Conservation (phyloP, 2,113 vertebrate genomes). For the Charina bottae region DNA sequence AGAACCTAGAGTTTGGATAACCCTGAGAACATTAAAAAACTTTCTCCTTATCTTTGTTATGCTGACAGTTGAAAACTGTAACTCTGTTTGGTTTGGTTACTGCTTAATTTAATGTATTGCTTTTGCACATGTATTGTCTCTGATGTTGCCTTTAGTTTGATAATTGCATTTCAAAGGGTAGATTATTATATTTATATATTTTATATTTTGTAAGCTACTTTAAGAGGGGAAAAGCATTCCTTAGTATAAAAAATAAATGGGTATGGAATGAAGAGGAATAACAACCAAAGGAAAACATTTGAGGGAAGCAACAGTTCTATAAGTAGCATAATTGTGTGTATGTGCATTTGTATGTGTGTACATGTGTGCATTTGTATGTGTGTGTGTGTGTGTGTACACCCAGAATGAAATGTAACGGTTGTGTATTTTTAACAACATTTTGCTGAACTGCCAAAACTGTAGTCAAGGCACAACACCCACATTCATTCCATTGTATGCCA, state of each 20-base stretch:
- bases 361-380: background rate
- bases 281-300: background rate
- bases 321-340: background rate
- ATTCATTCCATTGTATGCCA: conserved; percentile 15
- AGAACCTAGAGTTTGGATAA: background rate
- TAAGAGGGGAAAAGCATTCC: background rate
- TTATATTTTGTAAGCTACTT: background rate
- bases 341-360: background rate
- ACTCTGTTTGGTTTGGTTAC: background rate
- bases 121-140: background rate
- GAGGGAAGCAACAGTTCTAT: background rate
- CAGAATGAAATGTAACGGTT: background rate
- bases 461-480: conserved; percentile 44
- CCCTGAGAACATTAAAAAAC: background rate
- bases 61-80: background rate
- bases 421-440: conserved; percentile 49
- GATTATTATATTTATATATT: background rate
- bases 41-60: background rate
- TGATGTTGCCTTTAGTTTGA: background rate
- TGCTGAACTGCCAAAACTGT: conserved; percentile 52
- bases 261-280: background rate
- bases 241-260: background rate
- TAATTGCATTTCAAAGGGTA: background rate
- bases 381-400: background rate
- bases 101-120: background rate